Conservation (phyloP, 1,140 invertebrate genomes). For the Eurytemora carolleeae region DNA sequence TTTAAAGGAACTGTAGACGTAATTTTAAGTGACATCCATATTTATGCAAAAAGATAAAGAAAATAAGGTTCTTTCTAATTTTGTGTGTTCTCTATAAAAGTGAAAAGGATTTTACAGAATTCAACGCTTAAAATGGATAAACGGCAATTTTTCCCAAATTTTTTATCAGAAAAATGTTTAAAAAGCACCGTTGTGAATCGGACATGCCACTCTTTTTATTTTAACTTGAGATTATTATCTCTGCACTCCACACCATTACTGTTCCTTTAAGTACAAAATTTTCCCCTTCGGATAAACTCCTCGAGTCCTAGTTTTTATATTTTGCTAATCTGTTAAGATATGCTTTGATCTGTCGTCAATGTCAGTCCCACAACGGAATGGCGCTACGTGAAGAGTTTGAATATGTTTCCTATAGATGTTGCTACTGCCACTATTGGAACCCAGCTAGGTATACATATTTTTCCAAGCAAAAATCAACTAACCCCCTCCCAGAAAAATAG, state of each 20-base stretch:
- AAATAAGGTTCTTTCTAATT: too few species aligned
- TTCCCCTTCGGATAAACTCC: neutral
- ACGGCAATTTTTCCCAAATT: neutral
- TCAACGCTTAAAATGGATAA: neutral
- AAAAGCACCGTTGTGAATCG: too few species aligned
- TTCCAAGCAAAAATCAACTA: too few species aligned
- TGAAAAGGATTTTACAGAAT: neutral
- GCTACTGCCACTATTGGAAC: constrained; percentile 65
- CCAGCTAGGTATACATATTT: too few species aligned
- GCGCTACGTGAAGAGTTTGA: constrained; percentile 88
- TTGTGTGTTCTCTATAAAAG: too few species aligned
- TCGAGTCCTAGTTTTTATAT: neutral
- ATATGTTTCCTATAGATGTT: constrained; percentile 51
- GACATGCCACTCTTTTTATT: neutral
- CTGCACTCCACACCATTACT: too few species aligned
- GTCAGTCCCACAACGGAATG: constrained; percentile 89
- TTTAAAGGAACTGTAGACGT: neutral
- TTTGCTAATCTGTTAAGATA: neutral
- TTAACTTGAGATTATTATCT: neutral
- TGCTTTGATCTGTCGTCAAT: constrained; percentile 78
- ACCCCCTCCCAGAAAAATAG: too few species aligned
- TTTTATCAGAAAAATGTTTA: neutral
- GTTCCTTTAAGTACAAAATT: too few species aligned
- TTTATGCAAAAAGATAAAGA: neutral
- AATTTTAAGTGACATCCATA: neutral